phyloP scores from a whole-genome alignment of 2,113 vertebrate genomes.

The Illadopsis cleaveri region DNA sequence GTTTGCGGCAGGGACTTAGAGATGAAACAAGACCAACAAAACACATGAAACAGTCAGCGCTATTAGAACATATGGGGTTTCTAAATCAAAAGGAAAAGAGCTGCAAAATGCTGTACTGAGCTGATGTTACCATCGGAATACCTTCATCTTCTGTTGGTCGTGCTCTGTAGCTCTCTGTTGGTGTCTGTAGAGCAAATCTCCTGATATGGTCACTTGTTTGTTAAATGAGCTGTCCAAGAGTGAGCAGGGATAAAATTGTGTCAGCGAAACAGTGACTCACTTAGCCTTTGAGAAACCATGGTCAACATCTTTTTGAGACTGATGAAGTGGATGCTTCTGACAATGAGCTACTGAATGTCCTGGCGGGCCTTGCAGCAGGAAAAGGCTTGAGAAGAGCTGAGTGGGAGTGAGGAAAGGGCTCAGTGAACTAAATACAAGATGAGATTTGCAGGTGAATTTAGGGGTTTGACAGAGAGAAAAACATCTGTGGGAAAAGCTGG shows the following conservation, averaged over 20 bases:
- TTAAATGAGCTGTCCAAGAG: neutral
- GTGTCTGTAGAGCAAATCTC: neutral
- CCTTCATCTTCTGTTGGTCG: neutral
- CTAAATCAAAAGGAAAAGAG: neutral
- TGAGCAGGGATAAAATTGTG: neutral
- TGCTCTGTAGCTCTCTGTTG: neutral
- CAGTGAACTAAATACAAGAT: neutral
- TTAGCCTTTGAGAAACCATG: neutral
- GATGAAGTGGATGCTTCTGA: neutral
- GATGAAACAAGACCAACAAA: neutral
- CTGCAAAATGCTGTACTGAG: neutral
- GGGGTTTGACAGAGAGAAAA: neutral
- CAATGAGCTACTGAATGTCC: neutral
- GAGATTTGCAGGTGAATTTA: neutral
- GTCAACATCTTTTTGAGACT: neutral
- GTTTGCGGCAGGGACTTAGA: neutral
- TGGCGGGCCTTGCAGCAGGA: neutral
- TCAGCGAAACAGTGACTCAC: neutral
- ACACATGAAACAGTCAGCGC: neutral
- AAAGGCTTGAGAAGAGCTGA: neutral
- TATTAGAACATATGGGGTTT: neutral
- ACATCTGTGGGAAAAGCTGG: neutral
- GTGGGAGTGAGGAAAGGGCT: neutral
- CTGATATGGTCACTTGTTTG: neutral
- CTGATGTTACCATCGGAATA: neutral